Conservation (phyloP, 2,113 vertebrate genomes). For the Rhinogobius similis region DNA sequence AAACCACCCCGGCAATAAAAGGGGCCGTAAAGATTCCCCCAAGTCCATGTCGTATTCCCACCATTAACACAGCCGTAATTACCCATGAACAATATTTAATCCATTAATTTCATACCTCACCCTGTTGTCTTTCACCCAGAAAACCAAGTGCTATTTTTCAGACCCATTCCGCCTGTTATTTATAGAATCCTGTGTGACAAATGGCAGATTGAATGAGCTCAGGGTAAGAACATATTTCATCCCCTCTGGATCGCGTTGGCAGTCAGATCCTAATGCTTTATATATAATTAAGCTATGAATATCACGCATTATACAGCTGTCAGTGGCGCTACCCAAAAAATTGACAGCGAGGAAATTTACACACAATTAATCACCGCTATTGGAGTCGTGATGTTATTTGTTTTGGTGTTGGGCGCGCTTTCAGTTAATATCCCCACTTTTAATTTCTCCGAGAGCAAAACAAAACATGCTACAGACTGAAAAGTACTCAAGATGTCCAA, state of each 20-base stretch:
- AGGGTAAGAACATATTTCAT: slow-evolving; percentile 32
- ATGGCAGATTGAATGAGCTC: slow-evolving; percentile 23
- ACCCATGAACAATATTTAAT: slow-evolving; percentile 3
- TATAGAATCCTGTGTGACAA: slow-evolving; percentile 22
- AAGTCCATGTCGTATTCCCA: neutral
- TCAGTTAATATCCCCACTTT: slow-evolving; percentile 27
- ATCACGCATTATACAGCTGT: slow-evolving; percentile 58
- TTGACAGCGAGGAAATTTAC: slow-evolving; percentile 40
- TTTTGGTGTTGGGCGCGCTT: slow-evolving; percentile 26
- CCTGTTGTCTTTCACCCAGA: slow-evolving; percentile 1
- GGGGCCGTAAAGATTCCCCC: neutral
- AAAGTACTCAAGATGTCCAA: slow-evolving; percentile 35
- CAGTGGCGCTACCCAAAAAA: slow-evolving; percentile 38
- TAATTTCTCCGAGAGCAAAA: slow-evolving; percentile 40
- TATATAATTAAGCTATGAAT: slow-evolving; percentile 57
- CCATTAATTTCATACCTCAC: slow-evolving; percentile 5
- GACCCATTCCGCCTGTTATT: slow-evolving; percentile 5
- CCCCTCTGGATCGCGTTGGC: slow-evolving; percentile 27
- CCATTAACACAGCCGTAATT: neutral
- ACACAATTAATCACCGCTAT: slow-evolving; percentile 54
- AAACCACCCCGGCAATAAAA: neutral
- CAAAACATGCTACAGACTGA: slow-evolving; percentile 22
- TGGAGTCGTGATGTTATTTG: slow-evolving; percentile 28
- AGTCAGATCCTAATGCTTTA: slow-evolving; percentile 35
- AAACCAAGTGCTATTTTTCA: neutral